Base-by-base conservation (phyloP, 37 sponge, comb jelly and placozoan species). In the Dysidea cf. avara region DNA sequence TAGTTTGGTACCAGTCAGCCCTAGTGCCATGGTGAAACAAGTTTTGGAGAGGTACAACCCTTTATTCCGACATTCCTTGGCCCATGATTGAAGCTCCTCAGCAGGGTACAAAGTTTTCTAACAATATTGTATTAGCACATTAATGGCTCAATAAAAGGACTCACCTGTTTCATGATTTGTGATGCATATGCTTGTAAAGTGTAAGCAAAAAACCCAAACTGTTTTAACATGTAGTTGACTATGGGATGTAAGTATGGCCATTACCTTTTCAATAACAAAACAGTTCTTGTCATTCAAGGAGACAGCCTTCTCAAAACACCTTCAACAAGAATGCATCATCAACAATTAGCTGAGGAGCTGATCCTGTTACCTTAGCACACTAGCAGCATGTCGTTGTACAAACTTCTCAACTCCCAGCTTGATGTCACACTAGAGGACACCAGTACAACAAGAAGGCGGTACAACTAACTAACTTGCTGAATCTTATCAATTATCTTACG, bases 181-280 rank as follows among this genome's bases (percentile, higher is more conserved):
- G 87, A 80, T 17, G 66, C 75, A 55, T 68, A 86, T 11, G 87
- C 68, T 25, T 86, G 81, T 0, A 86, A 22, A 9, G 76, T 49
- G 40, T 86, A 86, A 51, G 76, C 76, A 61, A 86, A 86, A 46
- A 86, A 69, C 7, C 86, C 87, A 80, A 68, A 86, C 87, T 86
- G 54, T 7, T 6, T 22, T 62, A 29, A 3, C 20, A 25, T 58
- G 14, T 24, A 21, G 52, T 43, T 43, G 46, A 9, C 9, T 9
- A 43, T 43, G 9, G 5, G 9, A 43, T 12, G 46, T 9, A 9
- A 43, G 5, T 43, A 9, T 43, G 46, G 46, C 30, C 38, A 18
- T 7, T n/a, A 86, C 87, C 81, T 86, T 86, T 31, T 86, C 87
- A 3, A 69, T 49, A 37, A 86, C 37, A 66, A 63, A 80, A 61